Conservation (phyloP, 2,888 invertebrate genomes). For the Parochlus steinenii region DNA sequence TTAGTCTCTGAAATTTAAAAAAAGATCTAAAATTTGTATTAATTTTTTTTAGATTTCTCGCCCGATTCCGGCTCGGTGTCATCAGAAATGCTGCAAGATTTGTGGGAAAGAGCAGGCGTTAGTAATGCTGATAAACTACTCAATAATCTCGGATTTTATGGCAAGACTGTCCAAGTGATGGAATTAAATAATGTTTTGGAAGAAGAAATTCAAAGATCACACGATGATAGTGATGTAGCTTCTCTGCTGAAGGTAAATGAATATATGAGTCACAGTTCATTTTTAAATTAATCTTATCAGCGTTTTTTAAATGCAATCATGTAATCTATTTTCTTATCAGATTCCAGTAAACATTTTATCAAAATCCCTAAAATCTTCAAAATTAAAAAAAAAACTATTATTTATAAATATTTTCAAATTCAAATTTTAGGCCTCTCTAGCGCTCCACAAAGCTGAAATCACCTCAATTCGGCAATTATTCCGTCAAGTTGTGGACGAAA, state of each 20-base stretch:
- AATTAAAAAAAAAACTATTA: slow-evolving; percentile 13
- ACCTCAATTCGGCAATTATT: slow-evolving; percentile 38
- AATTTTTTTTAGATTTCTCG: slow-evolving; percentile 4
- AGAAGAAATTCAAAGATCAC: slow-evolving; percentile 39
- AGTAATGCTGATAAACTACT: slow-evolving; percentile 45
- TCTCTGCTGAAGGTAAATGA: slow-evolving; percentile 20
- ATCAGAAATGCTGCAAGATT: slow-evolving; percentile 42
- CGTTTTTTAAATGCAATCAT: slow-evolving; percentile 21
- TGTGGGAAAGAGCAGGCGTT: slow-evolving; percentile 57
- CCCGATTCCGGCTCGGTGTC: slow-evolving; percentile 20
- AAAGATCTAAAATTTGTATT: slow-evolving; percentile 3
- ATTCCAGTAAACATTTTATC: too few species aligned
- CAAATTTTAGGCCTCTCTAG: slow-evolving; percentile 49
- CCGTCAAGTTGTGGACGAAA: slow-evolving; percentile 55
- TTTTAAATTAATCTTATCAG: slow-evolving; percentile 8
- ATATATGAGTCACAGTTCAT: slow-evolving; percentile 6
- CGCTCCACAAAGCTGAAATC: slow-evolving; percentile 50
- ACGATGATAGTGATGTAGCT: slow-evolving; percentile 26
- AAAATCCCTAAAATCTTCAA: not conserved
- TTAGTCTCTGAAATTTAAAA: slow-evolving; percentile 1
- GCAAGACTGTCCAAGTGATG: slow-evolving; percentile 37
- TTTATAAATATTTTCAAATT: slow-evolving; percentile 30
- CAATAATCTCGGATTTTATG: slow-evolving; percentile 47
- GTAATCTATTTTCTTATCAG: slow-evolving; percentile 17
- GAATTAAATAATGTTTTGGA: slow-evolving; percentile 52